Evolutionary conservation across 2,888 invertebrate genomes (phyloP), one percentile per base, ranked within the genome.

Genomic region (Halictus ligatus): DNA sequence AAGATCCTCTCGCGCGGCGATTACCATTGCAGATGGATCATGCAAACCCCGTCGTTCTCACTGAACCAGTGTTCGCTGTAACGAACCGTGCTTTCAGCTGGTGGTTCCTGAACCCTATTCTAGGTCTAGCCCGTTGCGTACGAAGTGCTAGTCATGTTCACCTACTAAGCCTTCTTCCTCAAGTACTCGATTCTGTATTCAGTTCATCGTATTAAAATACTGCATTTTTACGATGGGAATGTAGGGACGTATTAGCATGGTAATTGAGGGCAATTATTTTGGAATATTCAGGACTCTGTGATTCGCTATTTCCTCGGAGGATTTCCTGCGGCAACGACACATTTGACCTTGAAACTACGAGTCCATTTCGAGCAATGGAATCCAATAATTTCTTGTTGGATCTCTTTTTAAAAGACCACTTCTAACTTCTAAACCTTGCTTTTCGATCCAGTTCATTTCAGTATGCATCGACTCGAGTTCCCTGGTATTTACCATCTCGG

Each of bases 11-110:
- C 77, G 78, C 29, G 21, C 43, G 43, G 18, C 21, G 77, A 78
- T 78, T 82, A 82, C 78, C 67, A 71, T 75, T 58, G 35, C 29
- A 46, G 18, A 77, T 72, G 48, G 18, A 77, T 73, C 46, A 46
- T 40, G n/a, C 21, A 43, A 69, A 43, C 21, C 69, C 69, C n/a
- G n/a, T n/a, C 21, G 40, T n/a, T 69, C 35, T 69, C 35, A 40
- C 40, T 69, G 69, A 43, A 69, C 69, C 21, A 69, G 21, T 69
- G 21, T 40, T 21, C 40, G n/a, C 21, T n/a, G 12, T 21, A 43
- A 69, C 5, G n/a, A 40, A 69, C 40, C 21, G 69, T 43, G 21
- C 43, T 12, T 64, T 29, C 64, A 60, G 29, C 64, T 29, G 29
- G 25, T 29, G 7, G 25, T 1, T 64, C 64, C 15, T 29, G 29